These are phyloP conservation scores for Camelus dromedarius DNA, from an alignment of 2,113 vertebrate species.

Conservation along the genomic window DNA sequence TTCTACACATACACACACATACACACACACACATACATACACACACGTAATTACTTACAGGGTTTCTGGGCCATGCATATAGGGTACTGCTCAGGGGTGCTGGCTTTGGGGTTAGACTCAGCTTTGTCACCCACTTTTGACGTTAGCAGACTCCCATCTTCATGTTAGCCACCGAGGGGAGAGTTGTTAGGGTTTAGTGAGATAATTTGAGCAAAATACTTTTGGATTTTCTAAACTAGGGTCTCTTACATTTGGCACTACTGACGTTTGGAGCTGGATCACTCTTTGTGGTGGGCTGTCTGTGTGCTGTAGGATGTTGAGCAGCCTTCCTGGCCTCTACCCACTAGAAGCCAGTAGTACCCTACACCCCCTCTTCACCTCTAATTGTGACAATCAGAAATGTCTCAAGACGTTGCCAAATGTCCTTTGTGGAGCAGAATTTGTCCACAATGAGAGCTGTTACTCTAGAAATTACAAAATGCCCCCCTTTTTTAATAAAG, in stretches of 20 bases:
- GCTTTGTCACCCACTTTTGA: neutral
- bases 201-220: neutral
- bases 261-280: neutral
- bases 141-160: neutral
- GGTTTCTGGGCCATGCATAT: neutral
- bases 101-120: neutral
- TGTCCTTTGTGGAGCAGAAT: neutral
- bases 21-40: neutral
- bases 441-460: neutral
- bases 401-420: neutral
- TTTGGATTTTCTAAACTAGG: neutral
- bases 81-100: neutral
- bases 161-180: neutral
- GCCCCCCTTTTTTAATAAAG: neutral
- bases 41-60: neutral
- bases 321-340: neutral
- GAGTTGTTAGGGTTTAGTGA: neutral
- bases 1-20: neutral
- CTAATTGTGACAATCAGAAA: neutral
- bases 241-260: neutral
- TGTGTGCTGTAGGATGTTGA: neutral
- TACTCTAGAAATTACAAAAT: neutral
- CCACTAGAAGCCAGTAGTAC: neutral
- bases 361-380: neutral
- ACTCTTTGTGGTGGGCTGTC: neutral